Base-by-base conservation (phyloP, 2,113 vertebrate genomes). In the Labrus mixtus region DNA sequence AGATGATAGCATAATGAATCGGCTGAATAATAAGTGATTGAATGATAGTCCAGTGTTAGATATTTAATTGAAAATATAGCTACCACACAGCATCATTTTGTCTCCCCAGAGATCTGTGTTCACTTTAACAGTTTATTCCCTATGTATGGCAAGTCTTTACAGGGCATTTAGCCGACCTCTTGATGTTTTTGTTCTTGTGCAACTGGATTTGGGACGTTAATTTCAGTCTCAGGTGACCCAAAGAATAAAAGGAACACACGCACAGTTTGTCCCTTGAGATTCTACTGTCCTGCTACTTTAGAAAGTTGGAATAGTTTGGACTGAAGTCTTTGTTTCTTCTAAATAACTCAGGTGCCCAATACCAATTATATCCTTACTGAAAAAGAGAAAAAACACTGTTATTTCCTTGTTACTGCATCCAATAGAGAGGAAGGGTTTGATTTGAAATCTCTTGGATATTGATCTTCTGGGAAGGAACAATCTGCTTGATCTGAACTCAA, bases 11-110 rank as follows among this genome's bases (percentile, higher is more conserved):
- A 22, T 77, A 69, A 77, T 79, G 72, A 80, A 87, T 55, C 39
- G 53, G 50, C 45, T 85, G 71, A 60, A 13, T 76, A 76, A 78
- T 76, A 67, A 87, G 54, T 76, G 81, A 77, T 66, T 87, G 72
- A 80, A 56, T 71, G 75, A 82, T 79, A 76, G 39, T 33, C 70
- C 60, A 39, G 22, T 60, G 43, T 55, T 16, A 25, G 43, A 80
- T 65, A 62, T 62, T 16, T 12, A 63, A 58, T 50, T 33, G 22
- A 63, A 79, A 77, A 76, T 50, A 22, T 54, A 48, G 54, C 64
- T 23, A 12, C 13, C 22, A 7, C 58, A 36, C 1, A 56, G 16
- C 13, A 65, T 53, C 56, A 2, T 43, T 65, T 56, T 36, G 39
- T 10, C 50, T 65, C 69, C 16, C 11, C 13, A 13, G 17, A 68